phyloP scores from a whole-genome alignment of 2,113 vertebrate genomes.

The Callaeas wilsoni region DNA sequence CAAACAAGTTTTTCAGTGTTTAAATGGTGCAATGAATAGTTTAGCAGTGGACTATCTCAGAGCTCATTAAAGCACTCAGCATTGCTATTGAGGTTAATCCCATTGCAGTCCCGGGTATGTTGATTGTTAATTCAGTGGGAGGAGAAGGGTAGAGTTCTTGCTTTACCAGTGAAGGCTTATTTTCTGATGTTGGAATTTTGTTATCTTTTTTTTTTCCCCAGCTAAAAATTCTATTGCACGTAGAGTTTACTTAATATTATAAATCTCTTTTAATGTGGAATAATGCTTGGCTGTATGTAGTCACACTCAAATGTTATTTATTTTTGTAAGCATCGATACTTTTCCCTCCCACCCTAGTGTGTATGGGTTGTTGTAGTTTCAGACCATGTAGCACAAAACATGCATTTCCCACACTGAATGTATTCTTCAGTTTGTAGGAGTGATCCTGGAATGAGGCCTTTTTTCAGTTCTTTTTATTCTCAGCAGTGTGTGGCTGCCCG shows the following conservation, averaged over 20 bases:
- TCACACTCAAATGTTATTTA: not conserved
- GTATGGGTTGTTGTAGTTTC: not conserved
- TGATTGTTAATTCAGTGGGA: not conserved
- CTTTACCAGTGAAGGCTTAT: not conserved
- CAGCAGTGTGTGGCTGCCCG: not conserved
- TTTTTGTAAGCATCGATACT: not conserved
- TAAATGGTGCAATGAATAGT: not conserved
- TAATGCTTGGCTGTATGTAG: not conserved
- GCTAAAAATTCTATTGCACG: not conserved
- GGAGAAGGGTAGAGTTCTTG: not conserved
- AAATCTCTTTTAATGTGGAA: not conserved
- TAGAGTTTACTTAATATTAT: not conserved
- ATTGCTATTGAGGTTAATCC: constrained; percentile 6
- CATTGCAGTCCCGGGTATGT: not conserved
- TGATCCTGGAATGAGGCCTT: not conserved
- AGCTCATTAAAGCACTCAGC: constrained; percentile 1
- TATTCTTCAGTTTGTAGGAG: not conserved
- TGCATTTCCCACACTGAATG: rapidly evolving
- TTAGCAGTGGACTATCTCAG: not conserved
- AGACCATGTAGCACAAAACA: not conserved
- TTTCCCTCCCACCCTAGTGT: not conserved
- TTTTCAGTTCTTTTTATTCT: not conserved
- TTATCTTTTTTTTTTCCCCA: not conserved
- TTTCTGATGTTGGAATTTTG: not conserved
- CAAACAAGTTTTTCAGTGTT: not conserved